Evolutionary conservation across 2,113 vertebrate genomes (phyloP), one percentile per base, ranked within the genome.

Genomic region (Hyaena hyaena): DNA sequence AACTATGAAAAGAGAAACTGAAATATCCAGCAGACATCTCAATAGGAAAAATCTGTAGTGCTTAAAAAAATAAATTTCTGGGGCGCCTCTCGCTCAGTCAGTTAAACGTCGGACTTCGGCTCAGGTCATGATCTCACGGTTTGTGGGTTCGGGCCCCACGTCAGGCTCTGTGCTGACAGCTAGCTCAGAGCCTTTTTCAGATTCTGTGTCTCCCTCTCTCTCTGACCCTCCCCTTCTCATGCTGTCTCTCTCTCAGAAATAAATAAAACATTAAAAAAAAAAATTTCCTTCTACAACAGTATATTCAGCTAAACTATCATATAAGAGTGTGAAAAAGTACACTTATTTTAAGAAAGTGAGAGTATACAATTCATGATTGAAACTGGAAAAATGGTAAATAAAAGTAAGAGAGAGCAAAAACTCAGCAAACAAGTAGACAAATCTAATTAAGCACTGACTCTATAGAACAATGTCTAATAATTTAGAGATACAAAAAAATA

Each of bases 381-480:
- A 92, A 95, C 17, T 21, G 31, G 43, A 92, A 69, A 93, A 97
- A 79, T 76, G n/a, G 33, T 39, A 61, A 76, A 85, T 97, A 63
- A 85, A 76, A 93, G 35, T 19, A 68, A 90, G 4, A 81, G 11
- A 95, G 35, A 91, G n/a, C 11, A 88, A 73, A 65, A 88, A 28
- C 45, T 1, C 43, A 48, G 43, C 4, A 33, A 26, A 43, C 11
- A 24, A 16, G 48, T 24, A 68, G 50, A 81, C 26, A 69, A 93
- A 90, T 31, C 10, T 28, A 88, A 90, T 88, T n/a, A 26, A 81
- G 33, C 33, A 43, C 5, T 69, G 58, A 71, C 4, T 87, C 58
- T 82, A 55, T 69, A 76, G 74, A 80, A 66, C 35, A 93, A 65
- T n/a, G 8, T 9, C 81, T 58, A 87, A 19, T 23, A 83, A 90